Conservation (phyloP, 2,888 invertebrate species). For the Xestobium rufovillosum region DNA sequence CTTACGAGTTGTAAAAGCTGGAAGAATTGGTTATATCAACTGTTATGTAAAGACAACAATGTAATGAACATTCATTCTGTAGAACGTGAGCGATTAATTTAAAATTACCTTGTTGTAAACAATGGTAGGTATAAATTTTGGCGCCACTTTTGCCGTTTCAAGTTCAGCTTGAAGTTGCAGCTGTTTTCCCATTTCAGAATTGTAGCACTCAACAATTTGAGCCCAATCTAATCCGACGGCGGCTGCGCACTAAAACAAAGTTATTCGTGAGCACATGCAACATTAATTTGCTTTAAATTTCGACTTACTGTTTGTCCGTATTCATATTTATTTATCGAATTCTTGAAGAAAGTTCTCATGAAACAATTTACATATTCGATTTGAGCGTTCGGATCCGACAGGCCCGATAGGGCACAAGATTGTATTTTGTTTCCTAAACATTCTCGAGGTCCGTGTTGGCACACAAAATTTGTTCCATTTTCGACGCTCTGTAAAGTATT, state of each 20-base stretch:
- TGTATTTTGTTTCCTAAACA: conserved; percentile 57
- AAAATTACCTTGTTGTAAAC: conserved; percentile 45
- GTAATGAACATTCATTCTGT: not conserved
- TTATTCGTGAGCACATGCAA: not conserved
- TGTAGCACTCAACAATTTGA: conserved; percentile 39
- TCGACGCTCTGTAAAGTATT: conserved; percentile 28
- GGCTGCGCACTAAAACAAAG: conserved; percentile 41
- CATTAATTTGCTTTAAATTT: not conserved
- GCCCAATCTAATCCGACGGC: conserved; percentile 37
- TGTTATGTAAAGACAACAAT: too few relatives aligned
- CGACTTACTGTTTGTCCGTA: conserved; percentile 16
- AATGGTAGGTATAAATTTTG: conserved; percentile 49
- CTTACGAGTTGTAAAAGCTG: too few relatives aligned
- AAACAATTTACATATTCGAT: conserved; percentile 38
- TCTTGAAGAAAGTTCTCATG: conserved; percentile 31
- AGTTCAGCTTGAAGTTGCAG: conserved; percentile 48
- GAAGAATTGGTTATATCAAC: too few relatives aligned
- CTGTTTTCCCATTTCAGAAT: conserved; percentile 38
- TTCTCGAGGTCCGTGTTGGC: conserved; percentile 58
- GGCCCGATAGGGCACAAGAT: conserved; percentile 49
- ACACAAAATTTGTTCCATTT: conserved; percentile 35
- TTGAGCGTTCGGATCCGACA: conserved; percentile 37
- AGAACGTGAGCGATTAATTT: conserved; percentile 6
- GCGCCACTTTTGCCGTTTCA: conserved; percentile 40
- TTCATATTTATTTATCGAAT: conserved; percentile 14